Percentiles rank a stretch among this genome's conserved stretches.
phyloP scores from a whole-genome alignment of 2,888 invertebrate species.

The Dicyrtoma fusca region DNA sequence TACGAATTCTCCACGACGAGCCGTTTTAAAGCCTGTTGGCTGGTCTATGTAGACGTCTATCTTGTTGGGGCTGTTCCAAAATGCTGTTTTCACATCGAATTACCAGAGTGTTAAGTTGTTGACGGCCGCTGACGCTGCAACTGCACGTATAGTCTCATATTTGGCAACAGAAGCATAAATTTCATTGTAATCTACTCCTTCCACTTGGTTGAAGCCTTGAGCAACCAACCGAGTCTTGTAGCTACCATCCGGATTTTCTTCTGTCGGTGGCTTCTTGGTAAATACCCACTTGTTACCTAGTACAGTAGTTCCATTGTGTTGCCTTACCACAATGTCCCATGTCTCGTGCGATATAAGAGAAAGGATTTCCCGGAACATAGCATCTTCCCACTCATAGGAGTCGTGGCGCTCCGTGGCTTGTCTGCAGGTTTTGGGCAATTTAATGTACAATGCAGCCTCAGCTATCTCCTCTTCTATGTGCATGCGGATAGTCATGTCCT shows the following conservation, averaged over 20 bases:
- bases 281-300: too few relatives aligned
- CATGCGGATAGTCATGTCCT: too few relatives aligned
- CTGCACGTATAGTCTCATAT: too few relatives aligned
- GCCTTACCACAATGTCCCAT: background rate
- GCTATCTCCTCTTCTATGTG: too few relatives aligned
- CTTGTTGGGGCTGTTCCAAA: conserved; percentile 25
- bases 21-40: background rate
- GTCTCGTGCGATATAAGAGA: background rate
- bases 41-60: conserved; percentile 16
- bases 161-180: conserved; percentile 38
- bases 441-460: background rate
- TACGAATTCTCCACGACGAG: background rate
- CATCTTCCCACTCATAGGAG: conserved; percentile 7
- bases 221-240: too few relatives aligned
- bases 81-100: too few relatives aligned
- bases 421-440: background rate
- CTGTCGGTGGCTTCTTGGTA: too few relatives aligned
- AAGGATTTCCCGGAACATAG: background rate
- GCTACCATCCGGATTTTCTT: background rate
- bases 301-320: conserved; percentile 26
- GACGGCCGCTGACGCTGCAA: too few relatives aligned
- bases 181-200: conserved; percentile 31
- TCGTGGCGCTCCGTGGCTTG: too few relatives aligned
- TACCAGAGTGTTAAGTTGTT: conserved; percentile 35
- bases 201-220: too few relatives aligned